These are phyloP conservation scores for Chroicocephalus ridibundus DNA, from an alignment of 2,113 vertebrate genomes.

Conservation along the genomic window DNA sequence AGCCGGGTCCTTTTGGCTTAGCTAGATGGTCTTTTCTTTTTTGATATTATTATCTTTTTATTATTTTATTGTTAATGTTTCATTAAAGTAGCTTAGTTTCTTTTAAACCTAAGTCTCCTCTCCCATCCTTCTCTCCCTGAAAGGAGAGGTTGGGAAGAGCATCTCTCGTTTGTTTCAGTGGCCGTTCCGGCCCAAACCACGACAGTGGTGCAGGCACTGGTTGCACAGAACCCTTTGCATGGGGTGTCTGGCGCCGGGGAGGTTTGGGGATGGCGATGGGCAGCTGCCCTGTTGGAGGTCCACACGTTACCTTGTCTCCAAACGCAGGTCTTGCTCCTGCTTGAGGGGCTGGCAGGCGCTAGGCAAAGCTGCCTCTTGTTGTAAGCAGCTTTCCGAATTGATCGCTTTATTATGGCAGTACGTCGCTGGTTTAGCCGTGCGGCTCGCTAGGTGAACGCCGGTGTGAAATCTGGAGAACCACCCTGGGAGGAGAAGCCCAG, in stretches of 20 bases:
- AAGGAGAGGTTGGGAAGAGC: too few relatives aligned
- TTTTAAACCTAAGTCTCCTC: too few relatives aligned
- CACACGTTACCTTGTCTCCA: rapidly evolving
- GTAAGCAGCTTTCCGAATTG: neutral
- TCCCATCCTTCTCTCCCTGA: too few relatives aligned
- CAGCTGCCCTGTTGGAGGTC: neutral
- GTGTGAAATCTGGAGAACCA: neutral
- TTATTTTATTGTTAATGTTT: too few relatives aligned
- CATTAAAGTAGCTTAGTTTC: too few relatives aligned
- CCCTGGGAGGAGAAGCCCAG: neutral
- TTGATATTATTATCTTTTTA: too few relatives aligned
- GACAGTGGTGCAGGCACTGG: neutral
- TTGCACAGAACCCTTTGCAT: neutral
- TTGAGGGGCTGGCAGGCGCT: neutral
- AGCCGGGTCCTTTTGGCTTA: neutral
- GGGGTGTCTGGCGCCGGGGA: neutral
- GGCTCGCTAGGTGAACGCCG: neutral
- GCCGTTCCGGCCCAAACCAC: too few relatives aligned
- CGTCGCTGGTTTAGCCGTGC: rapidly evolving
- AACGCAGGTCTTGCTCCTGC: neutral
- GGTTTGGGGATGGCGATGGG: neutral
- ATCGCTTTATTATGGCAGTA: neutral
- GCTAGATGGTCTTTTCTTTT: neutral
- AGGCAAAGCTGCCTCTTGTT: neutral
- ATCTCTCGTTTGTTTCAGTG: too few relatives aligned